These are phyloP conservation scores for Carlito syrichta DNA, from an alignment of 2,113 vertebrate genomes.

Conservation along the genomic window DNA sequence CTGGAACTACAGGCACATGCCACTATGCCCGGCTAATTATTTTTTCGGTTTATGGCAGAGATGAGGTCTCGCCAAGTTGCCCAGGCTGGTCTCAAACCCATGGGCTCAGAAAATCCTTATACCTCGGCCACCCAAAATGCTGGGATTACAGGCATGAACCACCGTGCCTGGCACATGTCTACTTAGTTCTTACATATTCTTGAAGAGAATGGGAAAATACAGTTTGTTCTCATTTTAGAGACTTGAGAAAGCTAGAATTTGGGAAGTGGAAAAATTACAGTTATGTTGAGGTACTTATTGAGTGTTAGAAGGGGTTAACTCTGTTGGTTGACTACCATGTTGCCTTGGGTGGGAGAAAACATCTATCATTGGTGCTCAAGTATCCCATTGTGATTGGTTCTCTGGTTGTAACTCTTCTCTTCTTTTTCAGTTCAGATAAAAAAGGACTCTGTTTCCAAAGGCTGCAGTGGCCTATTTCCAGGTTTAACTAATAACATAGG, in stretches of 20 bases:
- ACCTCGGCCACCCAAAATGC: too few species aligned
- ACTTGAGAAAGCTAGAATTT: not conserved
- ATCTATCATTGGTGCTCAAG: not conserved
- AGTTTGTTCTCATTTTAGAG: not conserved
- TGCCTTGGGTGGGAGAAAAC: not conserved
- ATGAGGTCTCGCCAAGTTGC: too few species aligned
- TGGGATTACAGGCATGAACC: too few species aligned
- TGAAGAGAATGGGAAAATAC: not conserved
- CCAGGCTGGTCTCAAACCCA: too few species aligned
- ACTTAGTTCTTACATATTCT: not conserved
- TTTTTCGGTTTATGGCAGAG: too few species aligned
- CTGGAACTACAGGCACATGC: too few species aligned
- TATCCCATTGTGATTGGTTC: not conserved
- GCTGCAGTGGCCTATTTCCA: not conserved
- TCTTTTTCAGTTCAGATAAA: not conserved
- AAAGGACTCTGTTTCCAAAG: constrained; percentile 52
- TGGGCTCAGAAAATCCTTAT: too few species aligned
- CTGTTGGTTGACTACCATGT: not conserved
- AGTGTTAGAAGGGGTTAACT: not conserved
- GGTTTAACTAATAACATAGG: constrained; percentile 50
- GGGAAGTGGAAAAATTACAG: not conserved
- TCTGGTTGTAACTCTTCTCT: not conserved
- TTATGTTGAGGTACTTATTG: not conserved
- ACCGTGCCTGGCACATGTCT: too few species aligned
- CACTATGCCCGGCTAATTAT: too few species aligned